A percentile compares a stretch with the other conserved stretches of the same genome.
Evolutionary conservation across 2,797 vertebrate genomes (phyloP).

Genomic region (Oreortyx pictus): DNA sequence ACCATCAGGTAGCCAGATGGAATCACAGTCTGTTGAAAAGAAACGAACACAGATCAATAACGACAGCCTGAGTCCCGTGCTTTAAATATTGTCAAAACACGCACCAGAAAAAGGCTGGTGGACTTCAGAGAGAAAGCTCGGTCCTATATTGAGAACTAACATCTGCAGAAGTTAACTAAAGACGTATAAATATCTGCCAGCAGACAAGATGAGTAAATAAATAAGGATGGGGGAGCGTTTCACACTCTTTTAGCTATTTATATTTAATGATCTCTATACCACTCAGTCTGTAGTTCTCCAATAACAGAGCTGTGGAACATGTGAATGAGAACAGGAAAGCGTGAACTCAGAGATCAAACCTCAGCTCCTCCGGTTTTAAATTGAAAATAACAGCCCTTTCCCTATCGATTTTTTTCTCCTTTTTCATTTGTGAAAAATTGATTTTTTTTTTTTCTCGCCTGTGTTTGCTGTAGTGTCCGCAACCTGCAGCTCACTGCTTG

Average conservation of each 20-base stretch:
- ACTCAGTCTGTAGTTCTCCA: slow-evolving; percentile 51
- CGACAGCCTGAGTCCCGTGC: slow-evolving; percentile 34
- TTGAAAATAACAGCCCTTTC: slow-evolving; percentile 58
- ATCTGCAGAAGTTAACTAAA: slow-evolving; percentile 53
- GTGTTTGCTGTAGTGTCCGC: slow-evolving; percentile 29
- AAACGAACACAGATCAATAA: slow-evolving; percentile 56
- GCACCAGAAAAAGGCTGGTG: slow-evolving; percentile 42
- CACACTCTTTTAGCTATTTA: slow-evolving; percentile 42
- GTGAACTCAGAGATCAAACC: slow-evolving; percentile 42
- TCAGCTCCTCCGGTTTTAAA: slow-evolving; percentile 36
- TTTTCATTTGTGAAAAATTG: slow-evolving; percentile 63
- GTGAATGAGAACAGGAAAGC: slow-evolving; percentile 66
- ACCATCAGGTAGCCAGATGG: slow-evolving; percentile 70
- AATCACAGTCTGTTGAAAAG: slow-evolving; percentile 59
- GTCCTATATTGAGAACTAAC: background rate
- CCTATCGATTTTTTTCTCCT: slow-evolving; percentile 58
- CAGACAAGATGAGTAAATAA: slow-evolving; percentile 55
- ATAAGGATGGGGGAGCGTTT: background rate
- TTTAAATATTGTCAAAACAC: slow-evolving; percentile 63
- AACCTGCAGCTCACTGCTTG: slow-evolving; percentile 47
- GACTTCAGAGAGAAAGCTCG: slow-evolving; percentile 31
- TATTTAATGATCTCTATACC: slow-evolving; percentile 52
- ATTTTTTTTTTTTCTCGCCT: background rate
- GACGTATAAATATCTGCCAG: slow-evolving; percentile 28
- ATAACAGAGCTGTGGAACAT: slow-evolving; percentile 45